Base-by-base conservation (phyloP, 2,888 invertebrate species). In the Dryomyza anilis region DNA sequence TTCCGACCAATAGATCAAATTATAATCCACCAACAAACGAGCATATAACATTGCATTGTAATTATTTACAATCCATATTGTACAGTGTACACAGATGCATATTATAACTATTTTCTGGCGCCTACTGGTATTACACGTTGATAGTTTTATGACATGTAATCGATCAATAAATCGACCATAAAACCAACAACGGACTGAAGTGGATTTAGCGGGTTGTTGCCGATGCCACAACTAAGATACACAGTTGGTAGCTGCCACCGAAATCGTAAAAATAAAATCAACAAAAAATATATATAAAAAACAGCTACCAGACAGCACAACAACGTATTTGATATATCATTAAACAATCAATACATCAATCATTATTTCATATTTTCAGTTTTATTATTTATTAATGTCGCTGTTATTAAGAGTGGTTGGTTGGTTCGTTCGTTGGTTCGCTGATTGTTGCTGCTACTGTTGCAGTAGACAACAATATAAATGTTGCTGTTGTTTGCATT, bases 91-190 rank as follows among this genome's bases (percentile, higher is more conserved):
- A n/a, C n/a, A n/a, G n/a, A n/a, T n/a, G n/a, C n/a, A n/a, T n/a
- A n/a, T n/a, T n/a, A n/a, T n/a, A n/a, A n/a, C n/a, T n/a, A n/a
- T 65, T 67, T 36, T 30, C 57, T 71, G 72, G 72, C 72, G 72
- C 71, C 72, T 72, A 71, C 72, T 68, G 68, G 72, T 67, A 66
- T 72, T 72, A 71, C 70, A 60, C 67, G 61, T 63, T 53, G 58
- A 66, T 58, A 56, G 21, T 46, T 65, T 67, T 62, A 65, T 64
- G 67, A 61, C 55, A 64, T 45, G 55, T 60, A 69, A 71, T 72
- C 71, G 64, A 71, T 71, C 72, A 69, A n/a, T n/a, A n/a, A n/a
- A 61, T 45, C 39, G 48, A 36, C 33, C 48, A 14, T 46, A 46
- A 48, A 48, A n/a, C 33, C 39, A 59, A 59, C 48, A 46, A 46